Evolutionary conservation across 2,888 invertebrate genomes (phyloP), one percentile per base, ranked within the genome.

Genomic region (Sphinx pinastri): DNA sequence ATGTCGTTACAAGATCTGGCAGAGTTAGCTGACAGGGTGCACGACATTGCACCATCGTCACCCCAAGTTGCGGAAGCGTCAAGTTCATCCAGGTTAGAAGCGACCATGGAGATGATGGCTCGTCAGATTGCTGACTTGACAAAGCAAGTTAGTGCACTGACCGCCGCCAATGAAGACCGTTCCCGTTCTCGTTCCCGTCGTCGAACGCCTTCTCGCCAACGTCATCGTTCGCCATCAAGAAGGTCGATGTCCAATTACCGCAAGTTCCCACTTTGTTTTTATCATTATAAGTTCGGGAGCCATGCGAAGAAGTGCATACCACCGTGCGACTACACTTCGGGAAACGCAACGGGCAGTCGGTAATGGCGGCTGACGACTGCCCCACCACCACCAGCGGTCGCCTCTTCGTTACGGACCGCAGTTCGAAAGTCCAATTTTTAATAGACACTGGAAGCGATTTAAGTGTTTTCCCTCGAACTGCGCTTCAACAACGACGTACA

Each of bases 361-460:
- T 70, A 69, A 63, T 67, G 68, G 71, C 71, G 68, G 47, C 73
- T 12, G 13, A 58, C 25, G 68, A 71, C 51, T 71, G 73, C 68
- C 69, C 60, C 1, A 0, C 57, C 14, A 13, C 52, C 1, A 7
- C 60, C 25, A 8, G 10, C 10, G 71, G 71, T 60, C 70, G 71
- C 38, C 66, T 71, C 1, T 74, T 74, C 14, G 69, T 72, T 0
- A 69, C 68, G 0, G 71, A 69, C 13, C 70, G 54, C 12, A 57
- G 11, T 7, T n/a, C 68, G 45, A 60, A 68, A 47, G 31, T 16
- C 2, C 68, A 68, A 49, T 38, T 52, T 54, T 16, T 68, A 12
- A 51, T 60, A 3, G 72, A 69, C 25, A 63, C 68, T 11, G 68
- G 66, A 10, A 25, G 45, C 6, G 70, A 69, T n/a, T 51, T 72